phyloP scores from a whole-genome alignment of 37 sponge, comb jelly and placozoan species.

The Eunapius fragilis region DNA sequence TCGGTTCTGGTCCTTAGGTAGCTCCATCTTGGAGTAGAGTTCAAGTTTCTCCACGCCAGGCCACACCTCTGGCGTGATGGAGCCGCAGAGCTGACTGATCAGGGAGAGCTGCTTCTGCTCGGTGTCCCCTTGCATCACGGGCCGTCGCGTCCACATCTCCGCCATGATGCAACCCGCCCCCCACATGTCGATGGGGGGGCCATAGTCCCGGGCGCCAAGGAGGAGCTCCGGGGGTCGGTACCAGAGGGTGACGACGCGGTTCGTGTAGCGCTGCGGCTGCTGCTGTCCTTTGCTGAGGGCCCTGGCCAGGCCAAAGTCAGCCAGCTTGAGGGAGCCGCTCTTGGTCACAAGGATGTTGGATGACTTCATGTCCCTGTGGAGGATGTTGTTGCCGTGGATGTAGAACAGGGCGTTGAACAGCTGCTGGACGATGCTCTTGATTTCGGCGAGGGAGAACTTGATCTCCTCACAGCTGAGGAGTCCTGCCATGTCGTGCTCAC shows the following conservation, averaged over 20 bases:
- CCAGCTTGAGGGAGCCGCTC: conserved; percentile 86
- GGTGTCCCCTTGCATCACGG: conserved; percentile 94
- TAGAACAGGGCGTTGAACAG: conserved; percentile 89
- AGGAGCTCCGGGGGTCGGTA: conserved; percentile 97
- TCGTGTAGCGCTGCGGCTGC: conserved; percentile 80
- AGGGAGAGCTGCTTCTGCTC: conserved; percentile 93
- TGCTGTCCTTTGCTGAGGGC: conserved; percentile 52
- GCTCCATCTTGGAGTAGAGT: conserved; percentile 76
- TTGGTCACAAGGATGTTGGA: conserved; percentile 94
- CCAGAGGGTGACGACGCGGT: conserved; percentile 98
- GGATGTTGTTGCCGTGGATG: conserved; percentile 90
- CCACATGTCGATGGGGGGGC: conserved; percentile 97
- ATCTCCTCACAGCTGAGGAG: conserved; percentile 87
- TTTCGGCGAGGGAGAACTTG: conserved; percentile 86
- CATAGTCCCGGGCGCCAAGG: conserved; percentile 94
- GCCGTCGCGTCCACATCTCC: conserved; percentile 96
- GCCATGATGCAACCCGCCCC: conserved; percentile 99
- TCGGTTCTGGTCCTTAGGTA: conserved; percentile 84
- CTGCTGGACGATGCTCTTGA: conserved; percentile 90
- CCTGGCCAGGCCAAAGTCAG: conserved; percentile 96
- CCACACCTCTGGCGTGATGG: conserved; percentile 92
- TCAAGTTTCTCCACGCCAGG: conserved; percentile 89
- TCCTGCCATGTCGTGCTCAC: conserved; percentile 98
- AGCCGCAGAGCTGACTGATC: conserved; percentile 94
- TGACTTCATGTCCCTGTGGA: conserved; percentile 99